Evolutionary conservation across 2,888 invertebrate species (phyloP), one percentile per base, ranked within the genome.

Genomic region (Zaprionus obscuricornis): DNA sequence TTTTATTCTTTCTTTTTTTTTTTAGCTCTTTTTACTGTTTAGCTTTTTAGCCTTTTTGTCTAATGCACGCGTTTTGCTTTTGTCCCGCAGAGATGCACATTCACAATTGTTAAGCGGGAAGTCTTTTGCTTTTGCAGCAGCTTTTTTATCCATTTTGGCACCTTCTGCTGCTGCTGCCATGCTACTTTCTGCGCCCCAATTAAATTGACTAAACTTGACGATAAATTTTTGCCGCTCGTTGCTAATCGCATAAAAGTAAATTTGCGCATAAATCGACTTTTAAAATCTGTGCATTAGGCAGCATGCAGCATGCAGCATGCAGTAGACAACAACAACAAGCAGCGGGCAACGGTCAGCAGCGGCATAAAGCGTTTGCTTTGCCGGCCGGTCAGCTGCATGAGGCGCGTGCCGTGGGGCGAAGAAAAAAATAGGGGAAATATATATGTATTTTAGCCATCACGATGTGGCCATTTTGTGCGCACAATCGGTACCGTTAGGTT

Each of bases 171-270:
- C 54, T 18, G 10, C 31, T 56, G 47, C 43, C 50, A 31, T 22
- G 50, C 47, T 58, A 67, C 56, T 57, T 39, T 51, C 62, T 72
- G 79, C 76, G 76, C 50, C 73, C 86, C 82, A 82, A 82, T 82
- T 82, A 82, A 82, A 82, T 86, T 81, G 81, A 74, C 84, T 84
- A 76, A 85, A 81, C 86, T 86, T 58, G 66, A 52, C 84, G 84
- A 86, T 82, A 82, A 82, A 82, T 82, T 82, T 72, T 49, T 67
- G 60, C 72, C 70, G 75, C 79, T 82, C 69, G 66, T 74, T 74
- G 82, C 85, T 84, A 81, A 83, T 85, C 86, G 77, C 85, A 85
- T 85, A 82, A 86, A 82, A 82, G 85, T 86, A 85, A 82, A 85
- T 85, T 82, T 72, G 84, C 81, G 77, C 81, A 84, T 81, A 84